Percentiles rank a stretch among this genome's conserved stretches.
Conservation (phyloP, 2,113 vertebrate species). For the Neolamprologus cancellatus region DNA sequence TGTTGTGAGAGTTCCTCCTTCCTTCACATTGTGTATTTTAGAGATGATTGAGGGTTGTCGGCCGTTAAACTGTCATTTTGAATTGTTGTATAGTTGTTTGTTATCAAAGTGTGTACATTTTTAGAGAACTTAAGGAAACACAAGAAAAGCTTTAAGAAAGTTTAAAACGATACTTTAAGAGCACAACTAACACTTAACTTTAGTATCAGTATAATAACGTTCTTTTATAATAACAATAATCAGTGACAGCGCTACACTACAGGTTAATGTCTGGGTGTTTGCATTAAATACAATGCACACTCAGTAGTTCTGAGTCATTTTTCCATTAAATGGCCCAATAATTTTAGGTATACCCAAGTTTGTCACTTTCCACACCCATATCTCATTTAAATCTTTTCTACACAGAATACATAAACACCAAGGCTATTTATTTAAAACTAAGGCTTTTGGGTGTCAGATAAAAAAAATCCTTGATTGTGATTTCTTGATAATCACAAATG, state of each 20-base stretch:
- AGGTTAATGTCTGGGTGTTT: neutral
- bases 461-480: too few species aligned
- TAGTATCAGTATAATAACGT: neutral
- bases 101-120: neutral
- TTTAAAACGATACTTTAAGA: neutral
- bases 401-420: neutral
- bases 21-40: neutral
- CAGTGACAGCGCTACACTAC: neutral
- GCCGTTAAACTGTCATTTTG: neutral
- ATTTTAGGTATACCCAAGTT: neutral
- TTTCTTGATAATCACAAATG: neutral
- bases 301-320: neutral
- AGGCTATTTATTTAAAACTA: neutral
- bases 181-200: neutral
- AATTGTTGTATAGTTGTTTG: neutral
- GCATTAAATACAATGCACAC: neutral
- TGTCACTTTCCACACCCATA: neutral
- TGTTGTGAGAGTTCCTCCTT: neutral
- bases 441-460: neutral
- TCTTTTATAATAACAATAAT: neutral
- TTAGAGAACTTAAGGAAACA: neutral
- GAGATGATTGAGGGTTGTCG: neutral
- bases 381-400: neutral
- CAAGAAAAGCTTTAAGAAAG: neutral
- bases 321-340: neutral